phyloP scores from a whole-genome alignment of 2,113 vertebrate species.

The Corvus cornix region DNA sequence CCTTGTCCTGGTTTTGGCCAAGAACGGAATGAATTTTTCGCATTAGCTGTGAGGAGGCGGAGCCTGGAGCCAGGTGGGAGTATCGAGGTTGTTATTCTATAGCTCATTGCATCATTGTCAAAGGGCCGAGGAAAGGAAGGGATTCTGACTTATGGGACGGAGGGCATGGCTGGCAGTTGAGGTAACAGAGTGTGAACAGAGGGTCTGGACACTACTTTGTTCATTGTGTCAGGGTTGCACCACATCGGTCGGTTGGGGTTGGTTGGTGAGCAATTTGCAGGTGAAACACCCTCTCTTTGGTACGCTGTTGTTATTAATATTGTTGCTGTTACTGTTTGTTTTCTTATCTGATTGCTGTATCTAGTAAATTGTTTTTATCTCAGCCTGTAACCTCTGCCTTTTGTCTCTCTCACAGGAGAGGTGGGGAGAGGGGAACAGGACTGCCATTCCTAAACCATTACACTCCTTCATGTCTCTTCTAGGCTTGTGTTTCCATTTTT shows the following conservation, averaged over 20 bases:
- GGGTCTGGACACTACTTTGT: background rate
- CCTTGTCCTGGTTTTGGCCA: background rate
- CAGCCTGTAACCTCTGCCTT: background rate
- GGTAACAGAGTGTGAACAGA: background rate
- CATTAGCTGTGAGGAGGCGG: background rate
- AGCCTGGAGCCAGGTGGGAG: accelerated
- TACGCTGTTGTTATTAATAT: background rate
- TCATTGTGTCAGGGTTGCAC: background rate
- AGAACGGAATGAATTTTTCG: accelerated
- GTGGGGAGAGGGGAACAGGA: too few species aligned
- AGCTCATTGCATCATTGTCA: accelerated
- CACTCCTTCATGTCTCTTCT: background rate
- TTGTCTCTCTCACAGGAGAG: background rate
- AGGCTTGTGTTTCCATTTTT: background rate
- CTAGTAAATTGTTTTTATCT: background rate
- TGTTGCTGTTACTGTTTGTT: background rate
- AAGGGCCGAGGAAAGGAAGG: background rate
- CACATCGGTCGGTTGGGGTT: accelerated
- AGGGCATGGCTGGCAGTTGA: accelerated
- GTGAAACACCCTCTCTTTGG: background rate
- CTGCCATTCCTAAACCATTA: background rate
- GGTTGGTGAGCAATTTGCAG: background rate
- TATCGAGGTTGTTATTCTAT: background rate
- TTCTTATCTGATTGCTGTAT: background rate
- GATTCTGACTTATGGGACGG: background rate